Evolutionary conservation across 2,888 invertebrate species (phyloP).

Genomic region (Ochropleura leucogaster): DNA sequence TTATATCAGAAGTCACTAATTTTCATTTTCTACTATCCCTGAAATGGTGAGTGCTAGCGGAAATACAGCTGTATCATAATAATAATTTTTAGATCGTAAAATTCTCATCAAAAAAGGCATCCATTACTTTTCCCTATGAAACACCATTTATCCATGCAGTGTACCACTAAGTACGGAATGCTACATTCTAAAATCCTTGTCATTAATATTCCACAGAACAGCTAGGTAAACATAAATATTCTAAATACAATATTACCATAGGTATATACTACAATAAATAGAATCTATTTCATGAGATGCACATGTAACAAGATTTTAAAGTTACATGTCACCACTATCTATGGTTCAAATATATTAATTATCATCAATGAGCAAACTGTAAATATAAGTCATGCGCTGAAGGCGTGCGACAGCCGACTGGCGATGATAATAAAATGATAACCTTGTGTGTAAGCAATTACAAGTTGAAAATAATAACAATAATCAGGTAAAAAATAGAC

Average conservation of each 20-base stretch:
- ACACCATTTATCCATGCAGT: too few species aligned
- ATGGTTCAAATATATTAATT: conserved; percentile 56
- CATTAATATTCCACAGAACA: neutral
- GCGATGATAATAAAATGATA: conserved; percentile 52
- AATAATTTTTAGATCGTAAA: too few species aligned
- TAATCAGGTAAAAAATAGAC: conserved; percentile 42
- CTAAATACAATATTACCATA: neutral
- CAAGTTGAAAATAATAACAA: conserved; percentile 45
- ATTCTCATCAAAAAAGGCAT: too few species aligned
- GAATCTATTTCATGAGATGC: conserved; percentile 42
- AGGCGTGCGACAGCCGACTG: conserved; percentile 48
- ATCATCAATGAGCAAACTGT: conserved; percentile 51
- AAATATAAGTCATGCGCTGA: conserved; percentile 56
- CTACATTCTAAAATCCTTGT: neutral
- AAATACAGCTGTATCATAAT: too few species aligned
- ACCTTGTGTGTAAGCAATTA: conserved; percentile 51
- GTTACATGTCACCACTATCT: conserved; percentile 53
- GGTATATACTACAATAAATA: conserved; percentile 14
- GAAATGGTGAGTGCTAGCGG: too few species aligned
- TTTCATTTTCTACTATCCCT: too few species aligned
- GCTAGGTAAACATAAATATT: neutral
- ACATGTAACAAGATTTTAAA: conserved; percentile 47
- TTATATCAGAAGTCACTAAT: too few species aligned
- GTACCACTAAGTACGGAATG: neutral
- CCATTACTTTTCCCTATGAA: too few species aligned